A percentile compares a stretch with the other conserved stretches of the same genome.
Conservation (phyloP, 2,888 invertebrate species). For the Diogma glabrata region DNA sequence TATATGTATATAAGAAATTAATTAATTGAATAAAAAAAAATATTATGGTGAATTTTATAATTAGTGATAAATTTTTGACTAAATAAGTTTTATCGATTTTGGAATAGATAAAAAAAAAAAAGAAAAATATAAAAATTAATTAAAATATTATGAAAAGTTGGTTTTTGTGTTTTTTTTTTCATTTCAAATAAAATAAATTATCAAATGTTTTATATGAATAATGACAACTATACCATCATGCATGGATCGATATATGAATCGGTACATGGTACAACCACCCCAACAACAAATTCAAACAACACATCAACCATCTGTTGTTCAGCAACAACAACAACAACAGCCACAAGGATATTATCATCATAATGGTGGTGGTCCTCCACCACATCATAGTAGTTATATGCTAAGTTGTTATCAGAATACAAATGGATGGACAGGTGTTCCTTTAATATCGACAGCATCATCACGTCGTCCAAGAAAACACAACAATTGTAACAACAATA, state of each 20-base stretch:
- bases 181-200: too few species aligned
- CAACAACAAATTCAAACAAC: conserved; percentile 14
- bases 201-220: conserved; percentile 14
- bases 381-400: conserved; percentile 21
- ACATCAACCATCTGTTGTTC: conserved; percentile 4
- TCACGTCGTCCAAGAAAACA: conserved; percentile 38
- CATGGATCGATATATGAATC: conserved; percentile 17
- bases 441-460: conserved; percentile 67
- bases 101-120: too few species aligned
- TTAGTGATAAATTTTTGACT: too few species aligned
- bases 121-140: too few species aligned
- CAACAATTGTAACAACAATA: conserved; percentile 12
- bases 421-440: conserved; percentile 68
- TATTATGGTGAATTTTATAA: too few species aligned
- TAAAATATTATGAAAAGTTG: too few species aligned
- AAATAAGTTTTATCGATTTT: too few species aligned
- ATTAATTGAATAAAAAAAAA: too few species aligned
- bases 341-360: conserved; percentile 16
- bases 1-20: too few species aligned
- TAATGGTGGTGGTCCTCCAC: conserved; percentile 1
- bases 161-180: too few species aligned
- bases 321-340: conserved; percentile 22
- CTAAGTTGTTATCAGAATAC: conserved; percentile 19
- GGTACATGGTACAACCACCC: conserved; percentile 14
- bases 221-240: conserved; percentile 16